Evolutionary conservation across 2,888 invertebrate genomes (phyloP), one percentile per base, ranked within the genome.

Genomic region (Drosophila yooni): DNA sequence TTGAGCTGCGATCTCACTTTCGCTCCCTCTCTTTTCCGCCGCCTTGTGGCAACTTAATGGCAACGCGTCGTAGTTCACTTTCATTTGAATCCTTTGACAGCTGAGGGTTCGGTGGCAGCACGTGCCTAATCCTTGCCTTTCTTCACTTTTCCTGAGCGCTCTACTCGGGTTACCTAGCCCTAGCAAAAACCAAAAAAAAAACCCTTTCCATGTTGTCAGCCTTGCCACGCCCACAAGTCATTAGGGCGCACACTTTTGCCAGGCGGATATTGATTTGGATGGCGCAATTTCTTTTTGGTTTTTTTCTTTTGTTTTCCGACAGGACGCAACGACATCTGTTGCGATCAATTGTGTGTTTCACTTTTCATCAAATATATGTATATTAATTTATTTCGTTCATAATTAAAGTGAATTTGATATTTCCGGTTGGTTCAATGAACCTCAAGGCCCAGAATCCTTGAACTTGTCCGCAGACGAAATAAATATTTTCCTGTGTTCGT

Each of bases 351-450:
- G 58, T 85, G 84, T 82, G 77, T 89, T 85, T 85, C 84, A 85
- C 84, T 85, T 85, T 85, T 84, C 85, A 79, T 83, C 84, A 88
- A 79, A 83, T 73, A 81, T 27, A 50, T 56, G 56, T 51, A 51
- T 88, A 90, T 90, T 88, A 90, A 90, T 88, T 90, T 89, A 65
- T 75, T 76, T 75, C 62, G 74, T 73, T 60, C 90, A 59, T 90
- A 90, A 90, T 91, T 91, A 90, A 88, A 80, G 78, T 70, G 82
- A 89, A 92, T 91, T 91, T 73, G 88, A 91, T 91, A 92, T 91
- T 91, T 91, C 91, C 91, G 91, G 81, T 83, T 62, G 83, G 91
- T 91, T 89, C 91, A 89, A 80, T 80, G 86, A 81, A 83, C 91
- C 64, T 15, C 61, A 34, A 10, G 29, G 56, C 54, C 53, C 81